phyloP scores from a whole-genome alignment of 2,113 vertebrate species.

The Heloderma charlesbogerti region DNA sequence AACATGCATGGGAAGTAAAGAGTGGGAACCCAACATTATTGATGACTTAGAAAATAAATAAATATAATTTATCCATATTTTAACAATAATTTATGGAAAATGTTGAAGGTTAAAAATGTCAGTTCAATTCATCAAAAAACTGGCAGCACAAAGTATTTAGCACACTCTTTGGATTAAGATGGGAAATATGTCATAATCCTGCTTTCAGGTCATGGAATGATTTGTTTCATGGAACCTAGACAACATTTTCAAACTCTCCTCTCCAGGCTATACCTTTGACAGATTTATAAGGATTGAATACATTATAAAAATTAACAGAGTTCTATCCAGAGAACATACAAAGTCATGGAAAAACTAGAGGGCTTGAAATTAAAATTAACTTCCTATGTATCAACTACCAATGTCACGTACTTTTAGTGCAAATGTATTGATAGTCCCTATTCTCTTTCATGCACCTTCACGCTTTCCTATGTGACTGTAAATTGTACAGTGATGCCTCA shows the following conservation, averaged over 20 bases:
- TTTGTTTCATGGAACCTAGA: conserved; percentile 60
- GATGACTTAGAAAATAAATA: conserved; percentile 51
- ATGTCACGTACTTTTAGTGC: conserved; percentile 23
- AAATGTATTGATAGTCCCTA: rapidly evolving
- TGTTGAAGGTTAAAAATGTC: conserved; percentile 35
- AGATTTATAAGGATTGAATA: conserved; percentile 56
- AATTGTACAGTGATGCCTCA: neutral
- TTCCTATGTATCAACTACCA: conserved; percentile 6
- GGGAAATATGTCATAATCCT: conserved; percentile 53
- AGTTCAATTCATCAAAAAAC: conserved; percentile 42
- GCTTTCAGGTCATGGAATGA: conserved; percentile 51
- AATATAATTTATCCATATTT: conserved; percentile 39
- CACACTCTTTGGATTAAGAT: conserved; percentile 38
- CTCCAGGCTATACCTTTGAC: neutral
- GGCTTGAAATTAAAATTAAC: conserved; percentile 39
- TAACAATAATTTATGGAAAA: conserved; percentile 36
- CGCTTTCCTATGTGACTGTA: neutral
- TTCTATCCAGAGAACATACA: conserved; percentile 49
- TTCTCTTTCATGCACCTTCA: neutral
- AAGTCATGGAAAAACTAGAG: conserved; percentile 50
- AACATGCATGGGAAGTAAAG: neutral
- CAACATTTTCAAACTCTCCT: conserved; percentile 59
- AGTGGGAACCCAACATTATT: neutral
- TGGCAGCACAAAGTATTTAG: conserved; percentile 50
- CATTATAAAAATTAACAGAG: neutral